A percentile compares a stretch with the other conserved stretches of the same genome.
These are phyloP conservation scores for Brachycybe producta DNA, from an alignment of 2,888 invertebrate genomes.

Conservation along the genomic window DNA sequence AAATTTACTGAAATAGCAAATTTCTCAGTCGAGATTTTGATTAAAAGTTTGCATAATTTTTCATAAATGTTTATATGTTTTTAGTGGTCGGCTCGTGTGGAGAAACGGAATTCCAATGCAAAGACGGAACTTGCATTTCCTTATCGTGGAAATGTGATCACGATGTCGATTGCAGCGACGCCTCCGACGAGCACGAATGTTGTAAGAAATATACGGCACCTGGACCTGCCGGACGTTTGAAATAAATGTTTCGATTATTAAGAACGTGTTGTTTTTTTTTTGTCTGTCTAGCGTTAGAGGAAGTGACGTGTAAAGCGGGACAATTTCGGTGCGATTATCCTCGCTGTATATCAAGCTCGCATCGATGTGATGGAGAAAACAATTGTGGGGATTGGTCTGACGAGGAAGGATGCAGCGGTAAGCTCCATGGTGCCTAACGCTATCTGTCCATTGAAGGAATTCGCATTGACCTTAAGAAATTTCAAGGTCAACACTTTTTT, in stretches of 20 bases:
- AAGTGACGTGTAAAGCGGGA: constrained; percentile 22
- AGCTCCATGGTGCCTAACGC: no score
- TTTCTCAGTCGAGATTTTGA: no score
- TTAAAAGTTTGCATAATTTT: not conserved
- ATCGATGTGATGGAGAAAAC: constrained; percentile 70
- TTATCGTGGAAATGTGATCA: constrained; percentile 26
- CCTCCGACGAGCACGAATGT: constrained; percentile 26
- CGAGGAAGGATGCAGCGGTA: constrained; percentile 46
- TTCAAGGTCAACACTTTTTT: no score
- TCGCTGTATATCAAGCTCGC: constrained; percentile 58
- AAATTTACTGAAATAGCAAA: not conserved
- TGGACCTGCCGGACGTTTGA: not conserved
- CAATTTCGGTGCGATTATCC: constrained; percentile 31
- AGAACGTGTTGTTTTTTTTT: not conserved
- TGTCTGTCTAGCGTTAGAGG: constrained; percentile 13
- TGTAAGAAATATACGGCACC: constrained; percentile 26
- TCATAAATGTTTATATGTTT: constrained; percentile 8
- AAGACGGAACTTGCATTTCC: constrained; percentile 26
- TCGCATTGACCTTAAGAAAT: no score
- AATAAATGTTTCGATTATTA: not conserved
- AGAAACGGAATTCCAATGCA: constrained; percentile 27
- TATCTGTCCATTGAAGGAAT: no score
- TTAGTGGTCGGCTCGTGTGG: constrained; percentile 24
- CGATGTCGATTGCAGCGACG: constrained; percentile 28
- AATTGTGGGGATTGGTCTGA: constrained; percentile 81